Conservation (phyloP, 2,113 vertebrate genomes). For the Hippolais icterina region DNA sequence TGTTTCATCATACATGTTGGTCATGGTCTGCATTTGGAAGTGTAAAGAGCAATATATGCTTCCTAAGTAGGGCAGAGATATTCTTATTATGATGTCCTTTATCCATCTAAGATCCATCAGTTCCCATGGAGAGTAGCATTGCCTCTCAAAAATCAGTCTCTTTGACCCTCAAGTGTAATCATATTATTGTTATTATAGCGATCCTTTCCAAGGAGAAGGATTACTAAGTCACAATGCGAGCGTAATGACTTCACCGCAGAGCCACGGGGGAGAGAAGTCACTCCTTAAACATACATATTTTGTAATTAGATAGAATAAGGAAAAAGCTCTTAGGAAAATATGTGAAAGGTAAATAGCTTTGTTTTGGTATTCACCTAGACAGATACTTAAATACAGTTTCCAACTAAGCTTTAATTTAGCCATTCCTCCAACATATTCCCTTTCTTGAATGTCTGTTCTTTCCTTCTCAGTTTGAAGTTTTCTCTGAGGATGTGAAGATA, state of each 20-base stretch:
- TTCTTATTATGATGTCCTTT: slow-evolving; percentile 3
- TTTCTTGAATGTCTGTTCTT: not conserved
- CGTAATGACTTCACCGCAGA: slow-evolving; percentile 47
- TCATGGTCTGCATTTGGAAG: not conserved
- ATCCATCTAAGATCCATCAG: slow-evolving; percentile 36
- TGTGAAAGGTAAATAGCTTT: slow-evolving; percentile 52
- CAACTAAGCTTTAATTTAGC: slow-evolving; percentile 45
- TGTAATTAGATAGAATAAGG: slow-evolving; percentile 56
- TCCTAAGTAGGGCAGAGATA: slow-evolving; percentile 4
- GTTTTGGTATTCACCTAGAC: slow-evolving; percentile 50
- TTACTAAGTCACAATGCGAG: slow-evolving; percentile 59
- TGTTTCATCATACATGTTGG: not conserved
- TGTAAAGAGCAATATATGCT: not conserved
- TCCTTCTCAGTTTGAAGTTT: not conserved
- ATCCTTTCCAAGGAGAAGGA: slow-evolving; percentile 62
- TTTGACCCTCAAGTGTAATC: slow-evolving; percentile 62
- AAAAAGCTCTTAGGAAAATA: slow-evolving; percentile 8
- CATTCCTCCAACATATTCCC: not conserved
- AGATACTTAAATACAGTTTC: slow-evolving; percentile 27
- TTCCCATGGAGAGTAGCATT: slow-evolving; percentile 33
- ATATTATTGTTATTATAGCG: slow-evolving; percentile 57
- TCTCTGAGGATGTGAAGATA: slow-evolving; percentile 54
- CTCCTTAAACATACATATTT: slow-evolving; percentile 65
- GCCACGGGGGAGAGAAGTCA: slow-evolving; percentile 18
- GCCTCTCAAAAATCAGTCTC: slow-evolving; percentile 49